Conservation (phyloP, 2,797 vertebrate species). For the Microchirus variegatus region DNA sequence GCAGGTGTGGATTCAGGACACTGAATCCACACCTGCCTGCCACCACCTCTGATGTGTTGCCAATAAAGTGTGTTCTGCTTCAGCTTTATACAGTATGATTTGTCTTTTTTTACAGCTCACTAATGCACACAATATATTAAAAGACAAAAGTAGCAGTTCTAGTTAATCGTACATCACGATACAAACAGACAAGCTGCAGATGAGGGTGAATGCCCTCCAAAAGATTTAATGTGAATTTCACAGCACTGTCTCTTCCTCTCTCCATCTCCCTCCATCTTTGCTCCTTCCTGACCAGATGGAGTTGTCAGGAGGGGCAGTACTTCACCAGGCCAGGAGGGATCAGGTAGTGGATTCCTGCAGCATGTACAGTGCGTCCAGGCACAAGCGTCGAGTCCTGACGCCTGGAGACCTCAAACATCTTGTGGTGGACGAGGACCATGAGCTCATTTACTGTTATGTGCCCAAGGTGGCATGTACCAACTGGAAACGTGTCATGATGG, state of each 20-base stretch:
- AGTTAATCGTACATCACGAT: background rate
- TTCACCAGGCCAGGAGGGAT: constrained; percentile 93
- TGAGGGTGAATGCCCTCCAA: background rate
- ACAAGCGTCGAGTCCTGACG: constrained; percentile 92
- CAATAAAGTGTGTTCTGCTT: too few relatives aligned
- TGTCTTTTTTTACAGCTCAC: background rate
- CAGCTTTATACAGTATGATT: background rate
- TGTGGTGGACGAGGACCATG: constrained; percentile 96
- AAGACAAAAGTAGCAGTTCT: background rate
- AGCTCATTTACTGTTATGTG: constrained; percentile 98
- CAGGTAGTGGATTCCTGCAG: constrained; percentile 91
- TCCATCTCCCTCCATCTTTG: background rate
- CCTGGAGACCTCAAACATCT: constrained; percentile 94
- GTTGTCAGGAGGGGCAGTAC: constrained; percentile 86
- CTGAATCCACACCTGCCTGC: too few relatives aligned
- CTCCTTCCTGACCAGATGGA: constrained; percentile 81
- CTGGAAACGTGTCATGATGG: constrained; percentile 99
- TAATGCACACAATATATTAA: background rate
- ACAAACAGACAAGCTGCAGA: background rate
- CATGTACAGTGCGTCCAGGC: constrained; percentile 85
- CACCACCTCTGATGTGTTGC: too few relatives aligned
- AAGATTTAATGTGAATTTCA: background rate
- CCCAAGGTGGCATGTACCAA: constrained; percentile 99
- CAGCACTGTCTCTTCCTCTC: background rate
- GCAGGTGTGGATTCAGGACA: too few relatives aligned